A percentile compares a stretch with the other conserved stretches of the same genome.
Evolutionary conservation across 2,888 invertebrate species (phyloP).

Genomic region (Limnephilus auricula): DNA sequence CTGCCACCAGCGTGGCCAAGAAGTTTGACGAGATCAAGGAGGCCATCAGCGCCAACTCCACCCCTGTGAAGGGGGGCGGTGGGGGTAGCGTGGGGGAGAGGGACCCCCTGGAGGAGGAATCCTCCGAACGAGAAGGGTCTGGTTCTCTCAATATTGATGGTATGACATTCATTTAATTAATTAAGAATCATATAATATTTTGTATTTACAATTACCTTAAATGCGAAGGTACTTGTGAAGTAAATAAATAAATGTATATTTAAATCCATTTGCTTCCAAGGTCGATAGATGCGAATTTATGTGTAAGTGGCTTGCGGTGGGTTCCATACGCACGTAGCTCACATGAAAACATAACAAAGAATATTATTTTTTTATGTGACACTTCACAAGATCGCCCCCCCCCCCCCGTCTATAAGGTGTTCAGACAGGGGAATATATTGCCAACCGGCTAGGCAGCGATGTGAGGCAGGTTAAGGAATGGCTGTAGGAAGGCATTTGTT

Average conservation of each 20-base stretch:
- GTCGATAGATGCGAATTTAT: no score
- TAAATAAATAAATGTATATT: neutral
- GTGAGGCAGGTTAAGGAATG: no score
- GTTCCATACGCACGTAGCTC: no score
- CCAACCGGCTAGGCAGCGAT: no score
- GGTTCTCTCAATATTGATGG: slow-evolving; percentile 77
- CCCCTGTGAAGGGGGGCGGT: slow-evolving; percentile 84
- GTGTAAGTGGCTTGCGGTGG: no score
- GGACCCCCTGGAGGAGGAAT: slow-evolving; percentile 74
- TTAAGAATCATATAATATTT: neutral
- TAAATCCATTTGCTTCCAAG: neutral
- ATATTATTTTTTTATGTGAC: no score
- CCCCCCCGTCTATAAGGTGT: no score
- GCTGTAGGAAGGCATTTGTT: no score
- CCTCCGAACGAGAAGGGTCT: slow-evolving; percentile 75
- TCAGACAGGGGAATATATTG: no score
- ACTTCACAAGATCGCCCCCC: no score
- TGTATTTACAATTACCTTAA: neutral
- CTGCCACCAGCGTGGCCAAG: slow-evolving; percentile 90
- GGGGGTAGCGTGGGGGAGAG: slow-evolving; percentile 75
- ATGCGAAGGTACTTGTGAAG: no score
- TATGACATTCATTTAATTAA: slow-evolving; percentile 67
- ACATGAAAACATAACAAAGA: no score
- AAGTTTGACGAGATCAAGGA: slow-evolving; percentile 95
- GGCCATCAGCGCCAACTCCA: slow-evolving; percentile 92